Evolutionary conservation across 2,113 vertebrate genomes (phyloP).

Genomic region (Anser cygnoides): DNA sequence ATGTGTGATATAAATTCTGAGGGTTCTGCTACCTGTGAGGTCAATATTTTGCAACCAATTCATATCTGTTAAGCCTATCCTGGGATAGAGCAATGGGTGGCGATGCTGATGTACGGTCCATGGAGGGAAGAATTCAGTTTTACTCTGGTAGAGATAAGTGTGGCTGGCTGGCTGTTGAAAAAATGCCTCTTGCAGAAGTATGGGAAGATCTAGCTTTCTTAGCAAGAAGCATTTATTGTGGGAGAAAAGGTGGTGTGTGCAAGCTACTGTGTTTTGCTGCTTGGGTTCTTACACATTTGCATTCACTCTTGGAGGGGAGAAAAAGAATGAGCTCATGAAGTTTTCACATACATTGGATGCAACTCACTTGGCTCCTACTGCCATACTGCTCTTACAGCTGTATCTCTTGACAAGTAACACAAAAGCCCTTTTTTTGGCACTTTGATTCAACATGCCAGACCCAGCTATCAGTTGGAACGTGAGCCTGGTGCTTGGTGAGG

Average conservation of each 20-base stretch:
- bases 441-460: neutral
- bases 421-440: neutral
- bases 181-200: fast-evolving
- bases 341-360: neutral
- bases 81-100: neutral
- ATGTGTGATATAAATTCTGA: neutral
- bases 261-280: neutral
- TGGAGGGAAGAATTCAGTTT: neutral
- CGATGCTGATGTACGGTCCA: neutral
- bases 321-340: neutral
- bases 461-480: neutral
- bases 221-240: neutral
- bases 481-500: neutral
- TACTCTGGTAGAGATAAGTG: neutral
- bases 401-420: fast-evolving
- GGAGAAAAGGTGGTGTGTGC: neutral
- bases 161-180: neutral
- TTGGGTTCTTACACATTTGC: neutral
- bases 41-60: constrained; percentile 15
- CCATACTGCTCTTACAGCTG: neutral
- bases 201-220: neutral
- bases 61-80: neutral
- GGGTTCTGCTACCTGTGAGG: neutral
- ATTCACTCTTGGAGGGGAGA: neutral
- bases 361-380: neutral